Evolutionary conservation across 2,797 vertebrate species (phyloP), one percentile per base, ranked within the genome.

Genomic region (Ctenosaura bakeri): DNA sequence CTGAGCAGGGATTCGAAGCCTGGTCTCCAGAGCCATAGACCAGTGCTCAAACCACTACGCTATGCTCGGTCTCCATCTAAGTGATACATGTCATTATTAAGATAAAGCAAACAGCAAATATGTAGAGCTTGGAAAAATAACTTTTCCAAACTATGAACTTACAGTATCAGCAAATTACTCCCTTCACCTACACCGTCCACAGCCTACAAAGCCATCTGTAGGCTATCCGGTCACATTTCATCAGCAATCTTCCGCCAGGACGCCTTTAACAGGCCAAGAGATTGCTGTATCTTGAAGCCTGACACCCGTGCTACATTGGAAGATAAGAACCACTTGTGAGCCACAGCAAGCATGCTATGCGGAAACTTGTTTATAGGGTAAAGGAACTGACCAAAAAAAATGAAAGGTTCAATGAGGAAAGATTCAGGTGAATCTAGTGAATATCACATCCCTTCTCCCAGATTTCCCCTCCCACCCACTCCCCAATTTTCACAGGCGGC

Each of bases 301-400:
- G 42, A 91, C 79, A 92, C 90, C 76, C 87, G 24, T 56, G 87
- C 83, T 81, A 88, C 38, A 77, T 20, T 74, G 89, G 62, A 89
- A 91, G 94, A 94, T 88, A 95, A 87, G 79, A 79, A 87, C 54
- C 90, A 78, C 95, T 90, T 29, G 78, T 87, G 92, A 94, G 89
- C 92, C 50, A 81, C 89, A 86, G 52, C 62, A 0, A 1, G 91
- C 90, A 90, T 0, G 1, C 86, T 84, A 79, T 56, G 71, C 74
- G 64, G 86, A 81, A 29, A 83, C 88, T 92, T 96, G 95, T 94
- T 96, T 95, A 92, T 85, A 89, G 69, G 89, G 87, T 92, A 85
- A 92, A 92, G 87, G 87, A 93, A 94, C 91, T 91, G 42, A 46
- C 42, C 42, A 46, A 46, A 46, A 46, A 46, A 92, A 62, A 93